Conservation (phyloP, 2,113 vertebrate species). For the Plestiodon gilberti region DNA sequence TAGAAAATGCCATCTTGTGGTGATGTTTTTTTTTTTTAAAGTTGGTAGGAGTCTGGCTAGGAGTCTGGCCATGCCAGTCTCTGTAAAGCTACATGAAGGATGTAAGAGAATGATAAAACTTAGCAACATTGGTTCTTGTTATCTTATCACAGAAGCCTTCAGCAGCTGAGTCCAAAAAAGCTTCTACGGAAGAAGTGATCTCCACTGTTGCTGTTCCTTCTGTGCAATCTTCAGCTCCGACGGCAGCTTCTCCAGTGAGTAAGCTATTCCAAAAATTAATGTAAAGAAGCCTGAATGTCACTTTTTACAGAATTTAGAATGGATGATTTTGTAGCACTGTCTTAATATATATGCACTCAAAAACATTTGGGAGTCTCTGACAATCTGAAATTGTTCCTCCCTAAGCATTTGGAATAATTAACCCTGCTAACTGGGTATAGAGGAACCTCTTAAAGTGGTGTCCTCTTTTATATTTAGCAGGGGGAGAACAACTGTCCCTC, state of each 20-base stretch:
- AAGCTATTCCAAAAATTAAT: not conserved
- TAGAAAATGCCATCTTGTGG: not conserved
- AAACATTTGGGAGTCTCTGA: not conserved
- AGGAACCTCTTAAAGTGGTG: too few species aligned
- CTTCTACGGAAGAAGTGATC: constrained; percentile 42
- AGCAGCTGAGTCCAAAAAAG: not conserved
- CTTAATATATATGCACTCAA: not conserved
- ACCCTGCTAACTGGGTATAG: too few species aligned
- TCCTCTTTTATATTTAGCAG: too few species aligned
- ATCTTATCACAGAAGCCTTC: constrained; percentile 35
- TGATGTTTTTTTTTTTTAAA: not conserved
- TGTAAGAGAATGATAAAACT: not conserved
- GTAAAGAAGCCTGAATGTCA: not conserved
- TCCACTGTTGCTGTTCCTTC: constrained; percentile 51
- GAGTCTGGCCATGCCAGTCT: not conserved
- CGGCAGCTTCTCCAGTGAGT: constrained; percentile 62
- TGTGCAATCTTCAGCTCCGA: constrained; percentile 57
- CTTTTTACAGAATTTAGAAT: rapidly evolving
- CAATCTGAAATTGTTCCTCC: not conserved
- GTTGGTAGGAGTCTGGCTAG: not conserved
- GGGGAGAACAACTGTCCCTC: too few species aligned
- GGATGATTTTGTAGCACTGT: not conserved
- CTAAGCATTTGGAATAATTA: not conserved
- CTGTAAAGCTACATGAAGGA: not conserved
- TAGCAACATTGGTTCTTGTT: not conserved